A percentile compares a stretch with the other conserved stretches of the same genome.
Conservation (phyloP, 2,888 invertebrate species). For the Aproaerema taeniolella region DNA sequence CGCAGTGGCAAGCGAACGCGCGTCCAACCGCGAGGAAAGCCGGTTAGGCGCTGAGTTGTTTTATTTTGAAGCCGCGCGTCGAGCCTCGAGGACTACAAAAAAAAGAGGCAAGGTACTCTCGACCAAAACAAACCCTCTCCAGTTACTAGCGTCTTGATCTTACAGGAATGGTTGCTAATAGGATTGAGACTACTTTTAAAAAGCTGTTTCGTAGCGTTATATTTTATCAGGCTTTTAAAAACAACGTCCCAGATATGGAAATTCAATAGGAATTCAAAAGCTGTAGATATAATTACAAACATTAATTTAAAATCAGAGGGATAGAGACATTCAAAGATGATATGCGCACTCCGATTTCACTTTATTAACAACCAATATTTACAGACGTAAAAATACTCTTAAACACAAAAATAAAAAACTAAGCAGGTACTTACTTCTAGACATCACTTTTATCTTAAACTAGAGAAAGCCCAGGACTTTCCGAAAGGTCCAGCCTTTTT, state of each 20-base stretch:
- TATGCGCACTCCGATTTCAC: too few relatives aligned
- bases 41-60: constrained; percentile 65
- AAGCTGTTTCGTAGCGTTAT: not conserved
- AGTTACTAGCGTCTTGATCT: too few relatives aligned
- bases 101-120: constrained; percentile 20
- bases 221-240: too few relatives aligned
- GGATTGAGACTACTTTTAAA: not conserved
- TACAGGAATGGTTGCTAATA: constrained; percentile 8
- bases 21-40: constrained; percentile 63
- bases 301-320: too few relatives aligned
- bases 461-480: too few relatives aligned
- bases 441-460: too few relatives aligned
- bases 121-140: constrained; percentile 19
- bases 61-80: constrained; percentile 57
- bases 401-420: not conserved
- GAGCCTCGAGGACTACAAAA: constrained; percentile 37
- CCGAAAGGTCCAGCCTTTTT: too few relatives aligned
- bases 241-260: too few relatives aligned
- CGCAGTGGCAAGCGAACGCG: constrained; percentile 25
- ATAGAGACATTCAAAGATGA: too few relatives aligned
- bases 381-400: not conserved
- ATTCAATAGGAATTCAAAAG: too few relatives aligned
- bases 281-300: too few relatives aligned
- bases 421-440: not conserved
- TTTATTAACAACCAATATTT: too few relatives aligned